Base-by-base conservation (phyloP, 2,797 vertebrate species). In the Cottoperca gobio region DNA sequence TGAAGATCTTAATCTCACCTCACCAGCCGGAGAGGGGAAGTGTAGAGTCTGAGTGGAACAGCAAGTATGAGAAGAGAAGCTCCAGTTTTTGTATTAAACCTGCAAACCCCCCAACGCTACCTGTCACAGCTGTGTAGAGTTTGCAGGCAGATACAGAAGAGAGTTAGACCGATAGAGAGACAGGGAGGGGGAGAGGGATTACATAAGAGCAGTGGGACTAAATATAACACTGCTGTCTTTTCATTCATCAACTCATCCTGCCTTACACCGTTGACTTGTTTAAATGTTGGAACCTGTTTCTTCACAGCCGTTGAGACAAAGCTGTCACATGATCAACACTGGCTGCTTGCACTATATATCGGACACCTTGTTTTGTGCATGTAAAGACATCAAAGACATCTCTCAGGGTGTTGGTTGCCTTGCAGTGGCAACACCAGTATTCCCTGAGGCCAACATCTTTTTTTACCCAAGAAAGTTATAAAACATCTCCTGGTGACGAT, bases 1-100 rank as follows among this genome's bases (percentile, higher is more conserved):
- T 35, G 23, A 62, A 48, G 6, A 49, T 6, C 5, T 63, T 31
- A 12, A 35, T 73, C 83, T 76, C 77, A 82, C 73, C 83, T 73
- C 12, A 33, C 3, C 16, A 3, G 45, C 4, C 13, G 24, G 33
- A 66, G 53, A 66, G 33, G 40, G 19, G 17, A 21, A 10, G 7
- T 45, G 37, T n/a, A 42, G n/a, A 45, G 33, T 24, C 7, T 35
- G 6, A 2, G 7, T 50, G 17, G 16, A 26, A 3, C 8, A 46
- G 17, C 33, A 39, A 5, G 10, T 24, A 1, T 6, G n/a, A 45
- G 6, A 3, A 33, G 33, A 6, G 31, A 68, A 8, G 7, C 35
- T 19, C 4, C 16, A 4, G 12, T 2, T 43, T 21, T 64, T 70
- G 28, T 58, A 54, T 45, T 16, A 1, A 3, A 14, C 3, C 46